phyloP scores from a whole-genome alignment of 2,113 vertebrate genomes.

The Oryzias celebensis region DNA sequence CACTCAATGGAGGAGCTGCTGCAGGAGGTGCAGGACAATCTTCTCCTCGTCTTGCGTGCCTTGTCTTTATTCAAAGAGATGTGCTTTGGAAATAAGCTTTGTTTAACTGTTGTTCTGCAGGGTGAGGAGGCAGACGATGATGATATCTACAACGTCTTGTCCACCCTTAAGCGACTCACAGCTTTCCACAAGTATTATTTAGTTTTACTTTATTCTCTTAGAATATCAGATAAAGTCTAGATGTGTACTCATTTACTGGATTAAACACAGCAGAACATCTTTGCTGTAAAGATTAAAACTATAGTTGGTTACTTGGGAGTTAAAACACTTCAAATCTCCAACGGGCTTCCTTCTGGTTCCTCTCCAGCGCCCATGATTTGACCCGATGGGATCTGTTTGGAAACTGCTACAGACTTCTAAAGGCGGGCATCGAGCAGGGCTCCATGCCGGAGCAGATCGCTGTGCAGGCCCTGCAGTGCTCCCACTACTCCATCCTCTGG shows the following conservation, averaged over 20 bases:
- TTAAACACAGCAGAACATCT: not conserved
- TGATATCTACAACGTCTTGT: constrained; percentile 97
- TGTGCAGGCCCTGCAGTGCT: constrained; percentile 97
- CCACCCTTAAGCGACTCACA: constrained; percentile 94
- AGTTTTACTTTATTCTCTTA: too few relatives aligned
- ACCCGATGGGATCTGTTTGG: constrained; percentile 98
- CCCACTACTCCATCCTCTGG: constrained; percentile 99
- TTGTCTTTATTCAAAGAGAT: not conserved
- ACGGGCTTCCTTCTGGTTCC: not conserved
- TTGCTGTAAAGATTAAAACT: not conserved
- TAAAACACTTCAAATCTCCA: not conserved
- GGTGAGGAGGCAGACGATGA: constrained; percentile 98
- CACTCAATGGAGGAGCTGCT: constrained; percentile 96
- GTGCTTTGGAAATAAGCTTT: not conserved
- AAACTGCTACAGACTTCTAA: constrained; percentile 95
- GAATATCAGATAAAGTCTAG: too few relatives aligned
- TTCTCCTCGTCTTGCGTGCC: not conserved
- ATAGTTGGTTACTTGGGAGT: fast-evolving
- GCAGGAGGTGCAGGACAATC: constrained; percentile 83
- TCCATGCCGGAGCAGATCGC: constrained; percentile 99
- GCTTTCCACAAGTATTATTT: constrained; percentile 97
- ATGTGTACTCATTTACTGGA: not conserved
- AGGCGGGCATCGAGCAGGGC: constrained; percentile 97
- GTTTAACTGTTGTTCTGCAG: constrained; percentile 68
- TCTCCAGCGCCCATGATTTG: constrained; percentile 91